These are phyloP conservation scores for Tinea semifulvella DNA, from an alignment of 2,888 invertebrate species.

Conservation along the genomic window DNA sequence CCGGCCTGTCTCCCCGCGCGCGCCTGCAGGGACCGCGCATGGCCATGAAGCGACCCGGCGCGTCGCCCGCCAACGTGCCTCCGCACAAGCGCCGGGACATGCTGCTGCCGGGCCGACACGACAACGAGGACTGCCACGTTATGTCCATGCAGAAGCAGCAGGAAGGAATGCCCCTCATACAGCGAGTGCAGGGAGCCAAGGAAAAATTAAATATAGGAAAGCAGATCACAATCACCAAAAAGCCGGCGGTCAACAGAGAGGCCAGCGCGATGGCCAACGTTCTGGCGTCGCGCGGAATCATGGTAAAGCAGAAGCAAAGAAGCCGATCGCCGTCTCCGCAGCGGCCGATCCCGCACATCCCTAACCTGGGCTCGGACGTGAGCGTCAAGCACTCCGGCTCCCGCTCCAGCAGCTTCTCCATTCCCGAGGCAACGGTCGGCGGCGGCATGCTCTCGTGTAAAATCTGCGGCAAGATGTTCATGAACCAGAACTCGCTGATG, in stretches of 20 bases:
- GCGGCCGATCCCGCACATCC: constrained; percentile 51
- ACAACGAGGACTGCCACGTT: constrained; percentile 79
- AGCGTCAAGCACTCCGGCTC: constrained; percentile 61
- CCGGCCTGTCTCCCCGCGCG: constrained; percentile 48
- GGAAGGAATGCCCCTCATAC: constrained; percentile 76
- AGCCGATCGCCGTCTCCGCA: constrained; percentile 53
- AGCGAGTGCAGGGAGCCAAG: constrained; percentile 74
- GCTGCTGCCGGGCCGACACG: constrained; percentile 73
- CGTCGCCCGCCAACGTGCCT: constrained; percentile 27
- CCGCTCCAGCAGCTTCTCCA: constrained; percentile 46
- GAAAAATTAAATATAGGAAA: constrained; percentile 74
- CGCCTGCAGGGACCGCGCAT: constrained; percentile 44
- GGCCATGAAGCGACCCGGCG: constrained; percentile 44
- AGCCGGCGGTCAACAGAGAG: constrained; percentile 63
- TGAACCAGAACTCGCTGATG: constrained; percentile 42
- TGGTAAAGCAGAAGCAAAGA: constrained; percentile 74
- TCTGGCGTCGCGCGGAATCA: constrained; percentile 79
- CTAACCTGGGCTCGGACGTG: constrained; percentile 56
- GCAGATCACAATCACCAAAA: constrained; percentile 75
- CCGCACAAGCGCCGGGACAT: constrained; percentile 66
- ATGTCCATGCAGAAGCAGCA: constrained; percentile 78
- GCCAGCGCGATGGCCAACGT: constrained; percentile 81
- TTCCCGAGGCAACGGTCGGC: constrained; percentile 52
- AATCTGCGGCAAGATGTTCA: constrained; percentile 57
- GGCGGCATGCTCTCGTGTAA: constrained; percentile 47